Base-by-base conservation (phyloP, 2,888 invertebrate genomes). In the Stictocephala bisonia region DNA sequence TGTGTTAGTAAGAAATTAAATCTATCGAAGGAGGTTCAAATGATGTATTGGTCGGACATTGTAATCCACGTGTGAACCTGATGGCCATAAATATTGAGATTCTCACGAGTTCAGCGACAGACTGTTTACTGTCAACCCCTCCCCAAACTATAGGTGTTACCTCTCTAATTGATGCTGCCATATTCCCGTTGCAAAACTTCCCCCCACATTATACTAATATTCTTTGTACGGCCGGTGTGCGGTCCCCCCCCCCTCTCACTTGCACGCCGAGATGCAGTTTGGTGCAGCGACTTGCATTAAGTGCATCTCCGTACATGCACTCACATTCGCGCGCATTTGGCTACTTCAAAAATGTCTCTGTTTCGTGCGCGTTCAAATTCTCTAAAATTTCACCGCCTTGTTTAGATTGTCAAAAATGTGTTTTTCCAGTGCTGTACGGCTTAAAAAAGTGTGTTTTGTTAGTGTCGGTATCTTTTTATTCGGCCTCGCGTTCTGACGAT, bases 281-380 rank as follows among this genome's bases (percentile, higher is more conserved):
- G 73, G 64, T 70, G 73, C 73, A 73, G 73, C 70, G 73, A 73
- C 68, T 58, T 73, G 73, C 73, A 73, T 73, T 73, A 73, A 70
- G 70, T 73, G 73, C 73, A 73, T 73, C 73, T 53, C 64, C 58
- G 70, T 71, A 58, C 48, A 44, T 9, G 58, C 70, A 64, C 68
- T 29, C 29, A 41, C 27, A 35, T 48, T 50, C 50, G 68, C 70
- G 40, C 56, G 69, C 69, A 69, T 53, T 44, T 40, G 58, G 58
- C 40, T 35, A n/a, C 40, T 26, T 26, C 6, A 26, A 48, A 71
- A 71, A 71, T 71, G 70, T 58, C 27, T 13, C 60, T 35, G 60
- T 35, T 13, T 24, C 40, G 20, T 26, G 6, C 24, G 4, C 44
- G 9, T 44, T 44, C 15, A 44, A 9, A 4, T 4, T 6, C 44